Percentiles rank a stretch among this genome's conserved stretches.
Conservation (phyloP, 2,113 vertebrate species). For the Tachuris rubrigastra region DNA sequence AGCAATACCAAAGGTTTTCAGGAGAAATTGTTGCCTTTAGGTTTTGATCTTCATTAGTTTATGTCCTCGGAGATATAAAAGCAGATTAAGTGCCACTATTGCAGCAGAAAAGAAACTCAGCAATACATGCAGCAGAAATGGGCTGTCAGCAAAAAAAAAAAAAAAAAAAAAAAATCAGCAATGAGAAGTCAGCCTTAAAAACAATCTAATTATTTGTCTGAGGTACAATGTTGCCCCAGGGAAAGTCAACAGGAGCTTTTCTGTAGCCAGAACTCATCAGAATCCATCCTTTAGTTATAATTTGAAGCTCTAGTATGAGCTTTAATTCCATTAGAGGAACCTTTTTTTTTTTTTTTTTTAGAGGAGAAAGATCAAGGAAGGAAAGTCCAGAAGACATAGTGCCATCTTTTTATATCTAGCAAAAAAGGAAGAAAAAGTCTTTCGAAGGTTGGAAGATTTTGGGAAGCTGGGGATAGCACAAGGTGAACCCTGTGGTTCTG, state of each 20-base stretch:
- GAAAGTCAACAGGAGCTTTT: background rate
- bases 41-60: background rate
- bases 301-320: background rate
- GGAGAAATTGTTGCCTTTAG: background rate
- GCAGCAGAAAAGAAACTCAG: background rate
- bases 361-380: background rate
- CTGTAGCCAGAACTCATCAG: background rate
- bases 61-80: background rate
- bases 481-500: background rate
- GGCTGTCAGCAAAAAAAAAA: background rate
- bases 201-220: background rate
- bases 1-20: background rate
- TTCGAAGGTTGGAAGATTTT: background rate
- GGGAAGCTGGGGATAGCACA: background rate
- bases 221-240: background rate
- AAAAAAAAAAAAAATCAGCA: background rate
- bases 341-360: background rate
- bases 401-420: background rate
- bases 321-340: background rate
- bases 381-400: background rate
- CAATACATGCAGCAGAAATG: background rate
- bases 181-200: slow-evolving; percentile 14
- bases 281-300: background rate
- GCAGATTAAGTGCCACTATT: background rate
- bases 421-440: background rate